Evolutionary conservation across 2,797 vertebrate species (phyloP), one percentile per base, ranked within the genome.

Genomic region (Furcifer pardalis): DNA sequence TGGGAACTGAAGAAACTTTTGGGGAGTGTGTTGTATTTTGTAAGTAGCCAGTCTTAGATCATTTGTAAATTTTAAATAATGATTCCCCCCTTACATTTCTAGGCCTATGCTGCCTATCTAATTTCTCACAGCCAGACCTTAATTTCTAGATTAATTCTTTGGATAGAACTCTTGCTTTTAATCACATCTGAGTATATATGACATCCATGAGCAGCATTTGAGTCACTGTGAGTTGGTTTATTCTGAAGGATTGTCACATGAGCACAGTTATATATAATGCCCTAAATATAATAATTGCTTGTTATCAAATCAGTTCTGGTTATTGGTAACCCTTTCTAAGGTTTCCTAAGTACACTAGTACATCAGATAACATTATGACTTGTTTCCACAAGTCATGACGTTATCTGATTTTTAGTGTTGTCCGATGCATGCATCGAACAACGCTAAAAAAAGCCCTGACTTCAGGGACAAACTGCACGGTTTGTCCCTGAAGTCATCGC

Each of bases 1-100:
- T 25, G 74, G 25, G 81, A 5, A 56, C 63, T 19, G 63, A 81
- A 69, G 76, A 83, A 88, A 86, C 76, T 87, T 88, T 0, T 72
- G 6, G 81, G 84, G 49, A 79, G 32, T 32, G 75, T 4, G 32
- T 71, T 59, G 27, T 13, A 19, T 79, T 75, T 66, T 46, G 12
- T 35, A 75, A 56, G 27, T 86, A 19, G 23, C 84, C 71, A 42
- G 0, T 0, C 0, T 82, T 52, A 73, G 13, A n/a, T 85, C 81
- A 69, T 78, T 75, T 32, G 35, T 71, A 69, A 85, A 37, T 86
- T 81, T 79, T 15, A 49, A 79, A 74, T 52, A 73, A 84, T 80
- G 17, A 1, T 71, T 79, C 85, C 75, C 13, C n/a, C n/a, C n/a
- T n/a, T 27, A 30, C 27, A 19, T 77, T 59, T 77, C 12, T 30